Evolutionary conservation across 2,888 invertebrate genomes (phyloP).

Genomic region (Volucella inanis): DNA sequence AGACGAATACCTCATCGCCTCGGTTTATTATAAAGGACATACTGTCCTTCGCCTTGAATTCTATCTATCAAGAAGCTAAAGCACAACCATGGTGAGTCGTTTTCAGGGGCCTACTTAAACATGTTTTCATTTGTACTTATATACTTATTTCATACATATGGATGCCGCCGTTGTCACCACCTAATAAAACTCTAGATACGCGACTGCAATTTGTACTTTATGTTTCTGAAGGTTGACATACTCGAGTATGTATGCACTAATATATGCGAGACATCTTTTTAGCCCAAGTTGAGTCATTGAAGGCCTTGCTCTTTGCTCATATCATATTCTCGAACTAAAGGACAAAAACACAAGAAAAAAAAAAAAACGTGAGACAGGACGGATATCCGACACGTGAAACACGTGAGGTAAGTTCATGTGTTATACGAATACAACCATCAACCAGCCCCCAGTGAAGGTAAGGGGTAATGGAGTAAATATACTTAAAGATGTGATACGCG

Average conservation of each 20-base stretch:
- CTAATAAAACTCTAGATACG: slow-evolving; percentile 15
- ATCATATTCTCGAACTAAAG: slow-evolving; percentile 12
- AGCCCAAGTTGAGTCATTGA: slow-evolving; percentile 14
- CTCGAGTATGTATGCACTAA: too few relatives aligned
- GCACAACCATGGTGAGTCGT: neutral
- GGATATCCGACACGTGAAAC: slow-evolving; percentile 25
- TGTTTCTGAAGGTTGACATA: slow-evolving; percentile 28
- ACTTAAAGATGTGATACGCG: slow-evolving; percentile 35
- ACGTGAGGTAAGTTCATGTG: slow-evolving; percentile 7
- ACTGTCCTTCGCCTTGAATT: slow-evolving; percentile 51
- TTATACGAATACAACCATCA: neutral
- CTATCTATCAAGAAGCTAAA: slow-evolving; percentile 18
- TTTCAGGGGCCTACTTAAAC: neutral
- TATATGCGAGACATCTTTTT: neutral
- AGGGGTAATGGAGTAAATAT: slow-evolving; percentile 27
- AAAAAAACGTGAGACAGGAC: neutral
- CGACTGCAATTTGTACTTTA: slow-evolving; percentile 27
- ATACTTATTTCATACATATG: neutral
- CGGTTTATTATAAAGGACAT: neutral
- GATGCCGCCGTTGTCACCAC: neutral
- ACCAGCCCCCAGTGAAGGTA: neutral
- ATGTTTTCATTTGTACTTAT: neutral
- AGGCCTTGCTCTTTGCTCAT: slow-evolving; percentile 13
- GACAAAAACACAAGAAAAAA: neutral
- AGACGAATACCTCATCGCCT: neutral